Evolutionary conservation across 1,140 invertebrate genomes (phyloP), one percentile per base, ranked within the genome.

Genomic region (Rhynchophorus ferrugineus): DNA sequence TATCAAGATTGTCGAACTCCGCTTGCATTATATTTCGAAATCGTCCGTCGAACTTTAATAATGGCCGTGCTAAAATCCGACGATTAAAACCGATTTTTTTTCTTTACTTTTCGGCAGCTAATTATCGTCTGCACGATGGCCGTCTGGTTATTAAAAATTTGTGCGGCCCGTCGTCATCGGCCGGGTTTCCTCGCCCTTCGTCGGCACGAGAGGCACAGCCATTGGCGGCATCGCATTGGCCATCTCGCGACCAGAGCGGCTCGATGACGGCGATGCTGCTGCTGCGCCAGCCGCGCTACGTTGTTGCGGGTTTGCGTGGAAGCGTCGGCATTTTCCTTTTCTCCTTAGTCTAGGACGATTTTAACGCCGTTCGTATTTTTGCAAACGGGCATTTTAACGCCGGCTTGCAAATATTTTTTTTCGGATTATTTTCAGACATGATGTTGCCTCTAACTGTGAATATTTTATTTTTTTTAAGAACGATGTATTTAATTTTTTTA

Each of bases 61-160:
- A n/a, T n/a, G n/a, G n/a, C n/a, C n/a, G n/a, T n/a, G n/a, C n/a
- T n/a, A n/a, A n/a, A n/a, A n/a, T n/a, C n/a, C n/a, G n/a, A n/a
- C n/a, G n/a, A n/a, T n/a, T n/a, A n/a, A n/a, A n/a, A n/a, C n/a
- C n/a, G n/a, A n/a, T n/a, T n/a, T n/a, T n/a, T n/a, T n/a, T n/a
- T n/a, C n/a, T n/a, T n/a, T n/a, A n/a, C n/a, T n/a, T n/a, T n/a
- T n/a, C n/a, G n/a, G n/a, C n/a, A n/a, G n/a, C n/a, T n/a, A n/a
- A n/a, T n/a, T n/a, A n/a, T n/a, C n/a, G n/a, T n/a, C n/a, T n/a
- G n/a, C n/a, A n/a, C n/a, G n/a, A n/a, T 29, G 24, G 5, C 48
- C 48, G 29, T 41, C 38, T 37, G 46, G 46, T 49, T 49, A 49
- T 49, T 49, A 49, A 49, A 49, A 49, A 49, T 49, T 42, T 34